phyloP scores from a whole-genome alignment of 1,140 invertebrate genomes.

The Asbolus verrucosus region DNA sequence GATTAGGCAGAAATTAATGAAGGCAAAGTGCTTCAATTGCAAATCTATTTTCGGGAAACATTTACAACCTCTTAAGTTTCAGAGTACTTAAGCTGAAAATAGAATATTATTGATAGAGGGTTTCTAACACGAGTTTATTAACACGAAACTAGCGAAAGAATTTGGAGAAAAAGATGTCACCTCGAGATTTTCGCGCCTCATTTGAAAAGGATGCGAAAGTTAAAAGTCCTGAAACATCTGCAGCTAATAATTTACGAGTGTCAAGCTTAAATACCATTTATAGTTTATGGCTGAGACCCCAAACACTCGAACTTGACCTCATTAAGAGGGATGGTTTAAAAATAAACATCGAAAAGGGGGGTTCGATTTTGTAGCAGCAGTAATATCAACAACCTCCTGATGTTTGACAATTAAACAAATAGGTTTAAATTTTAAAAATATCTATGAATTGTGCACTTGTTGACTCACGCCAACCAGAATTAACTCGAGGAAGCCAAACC shows the following conservation, averaged over 20 bases:
- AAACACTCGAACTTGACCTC: slow-evolving; percentile 20
- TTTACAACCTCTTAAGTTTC: slow-evolving; percentile 12
- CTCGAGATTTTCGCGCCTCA: background rate
- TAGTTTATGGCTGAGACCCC: background rate
- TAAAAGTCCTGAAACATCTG: background rate
- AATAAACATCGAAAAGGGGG: background rate
- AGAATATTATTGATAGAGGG: slow-evolving; percentile 19
- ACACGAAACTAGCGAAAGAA: slow-evolving; percentile 3
- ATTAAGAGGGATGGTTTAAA: slow-evolving; percentile 18
- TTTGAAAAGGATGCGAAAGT: background rate
- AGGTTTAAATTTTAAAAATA: slow-evolving; percentile 4
- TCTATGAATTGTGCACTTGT: background rate
- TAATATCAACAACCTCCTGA: background rate
- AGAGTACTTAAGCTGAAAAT: slow-evolving; percentile 22
- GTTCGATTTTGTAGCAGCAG: background rate
- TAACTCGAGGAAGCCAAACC: too few relatives aligned
- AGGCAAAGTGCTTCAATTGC: slow-evolving; percentile 16
- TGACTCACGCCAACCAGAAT: background rate
- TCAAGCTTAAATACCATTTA: background rate
- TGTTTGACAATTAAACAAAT: background rate
- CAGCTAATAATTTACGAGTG: background rate
- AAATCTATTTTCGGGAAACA: slow-evolving; percentile 7
- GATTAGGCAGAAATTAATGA: too few relatives aligned
- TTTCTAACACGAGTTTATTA: slow-evolving; percentile 21
- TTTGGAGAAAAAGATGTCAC: background rate